Base-by-base conservation (phyloP, 2,797 vertebrate genomes). In the Rallus crepitans region DNA sequence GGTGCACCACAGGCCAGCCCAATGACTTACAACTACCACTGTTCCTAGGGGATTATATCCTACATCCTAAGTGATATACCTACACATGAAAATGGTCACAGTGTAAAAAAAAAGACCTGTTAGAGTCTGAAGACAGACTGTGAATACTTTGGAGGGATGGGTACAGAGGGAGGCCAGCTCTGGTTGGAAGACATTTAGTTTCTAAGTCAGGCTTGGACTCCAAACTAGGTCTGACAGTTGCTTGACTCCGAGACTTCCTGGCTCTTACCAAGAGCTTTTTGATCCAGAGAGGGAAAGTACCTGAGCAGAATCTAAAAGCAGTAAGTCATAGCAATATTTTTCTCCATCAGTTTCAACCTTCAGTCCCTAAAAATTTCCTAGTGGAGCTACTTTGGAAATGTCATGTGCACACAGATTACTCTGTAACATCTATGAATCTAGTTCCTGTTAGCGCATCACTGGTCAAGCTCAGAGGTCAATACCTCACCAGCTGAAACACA, bases 381-480 rank as follows among this genome's bases (percentile, higher is more conserved):
- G 28, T 42, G 33, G 66, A 93, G 15, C 30, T 79, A 14, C 31
- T 87, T 50, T 55, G 71, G 81, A 59, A 92, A 70, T 72, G 47
- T 82, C 59, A 79, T 0, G 0, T 18, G n/a, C 40, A 53, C 19
- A 21, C 0, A 52, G 8, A 47, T 72, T 47, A 55, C 27, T 31
- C 37, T 24, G 28, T 37, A 47, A 24, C 47, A 52, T 14, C 47
- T 63, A 23, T 12, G 7, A 70, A 76, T n/a, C 14, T 55, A n/a
- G n/a, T 8, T 76, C 59, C 35, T 76, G 18, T 20, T 39, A 63
- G 55, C 79, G 33, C 27, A 59, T 31, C 37, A 66, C 23, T 31
- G 47, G 12, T 39, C 65, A 37, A n/a, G 14, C 18, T 87, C 37
- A 33, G 37, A 77, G 35, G 3, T 84, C 57, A 83, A 25, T 20